phyloP scores from a whole-genome alignment of 2,888 invertebrate genomes.

The Coenonympha glycerion region DNA sequence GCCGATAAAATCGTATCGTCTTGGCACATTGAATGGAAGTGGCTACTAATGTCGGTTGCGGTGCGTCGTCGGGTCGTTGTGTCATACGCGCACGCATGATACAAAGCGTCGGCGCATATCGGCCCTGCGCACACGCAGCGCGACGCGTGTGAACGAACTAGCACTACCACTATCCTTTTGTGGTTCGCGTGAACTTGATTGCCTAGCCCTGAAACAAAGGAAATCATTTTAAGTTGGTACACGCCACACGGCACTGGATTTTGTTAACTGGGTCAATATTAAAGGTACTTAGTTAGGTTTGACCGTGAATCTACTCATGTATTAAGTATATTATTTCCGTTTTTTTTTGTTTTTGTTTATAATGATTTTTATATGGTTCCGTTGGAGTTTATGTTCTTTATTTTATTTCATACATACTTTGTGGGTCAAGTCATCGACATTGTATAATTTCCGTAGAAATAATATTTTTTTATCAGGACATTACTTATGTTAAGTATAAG shows the following conservation, averaged over 20 bases:
- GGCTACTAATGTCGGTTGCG: constrained; percentile 58
- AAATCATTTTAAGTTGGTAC: constrained; percentile 24
- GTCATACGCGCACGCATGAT: constrained; percentile 41
- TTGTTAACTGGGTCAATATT: constrained; percentile 25
- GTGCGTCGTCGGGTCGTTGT: constrained; percentile 39
- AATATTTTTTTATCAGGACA: too few species aligned
- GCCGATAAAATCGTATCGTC: constrained; percentile 61
- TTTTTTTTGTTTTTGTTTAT: constrained; percentile 5
- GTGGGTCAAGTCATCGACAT: too few species aligned
- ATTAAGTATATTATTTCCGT: constrained; percentile 1
- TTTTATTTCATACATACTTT: too few species aligned
- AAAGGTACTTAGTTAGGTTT: constrained; percentile 24
- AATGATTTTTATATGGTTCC: neutral
- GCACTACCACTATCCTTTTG: constrained; percentile 22
- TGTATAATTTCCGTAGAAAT: too few species aligned
- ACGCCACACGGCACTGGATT: constrained; percentile 14
- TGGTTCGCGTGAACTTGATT: constrained; percentile 27
- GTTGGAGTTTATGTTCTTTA: neutral
- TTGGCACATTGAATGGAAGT: constrained; percentile 54
- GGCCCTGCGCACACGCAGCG: constrained; percentile 39
- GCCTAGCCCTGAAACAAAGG: constrained; percentile 40
- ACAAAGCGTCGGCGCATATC: constrained; percentile 47
- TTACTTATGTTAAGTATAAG: too few species aligned
- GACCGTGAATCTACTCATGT: constrained; percentile 26
- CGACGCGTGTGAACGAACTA: constrained; percentile 40